Base-by-base conservation (phyloP, 2,888 invertebrate species). In the Melinopterus prodromus region DNA sequence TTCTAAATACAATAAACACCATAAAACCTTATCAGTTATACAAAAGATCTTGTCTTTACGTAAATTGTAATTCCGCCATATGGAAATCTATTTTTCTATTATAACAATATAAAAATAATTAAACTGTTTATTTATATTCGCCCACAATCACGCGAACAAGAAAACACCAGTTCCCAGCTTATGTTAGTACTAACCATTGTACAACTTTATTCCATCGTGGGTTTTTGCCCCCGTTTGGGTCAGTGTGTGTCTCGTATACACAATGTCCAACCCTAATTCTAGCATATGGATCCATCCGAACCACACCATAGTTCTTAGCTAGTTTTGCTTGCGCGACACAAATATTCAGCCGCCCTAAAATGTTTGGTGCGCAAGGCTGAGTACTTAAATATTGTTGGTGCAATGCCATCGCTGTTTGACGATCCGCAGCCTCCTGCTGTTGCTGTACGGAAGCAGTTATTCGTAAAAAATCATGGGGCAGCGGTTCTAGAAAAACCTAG, bases 121-220 rank as follows among this genome's bases (percentile, higher is more conserved):
- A 26, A 26, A 2, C 26, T 3, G 26, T 26, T 26, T 26, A 26
- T 26, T 26, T 26, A 26, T 26, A 26, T 26, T 26, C 26, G 3
- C 1, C 26, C 26, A 26, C 26, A 26, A 26, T 26, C 3, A 26
- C 26, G 6, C 4, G 12, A 6, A 1, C 36, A 37, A 14, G 14
- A 76, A 35, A 69, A 77, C 9, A 69, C 15, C 6, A 36, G 26
- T 74, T 26, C 26, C 26, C 26, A 26, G 26, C 26, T 26, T 26
- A 26, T 26, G 1, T 37, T 53, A 15, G 79, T 72, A 86, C 91
- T 89, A 90, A 97, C 96, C 96, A 96, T 87, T 97, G 96, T 84
- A 99, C 95, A 78, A 96, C 95, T 91, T 98, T 97, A 90, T 98
- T 98, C 99, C 99, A 99, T 82, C 95, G 92, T 4, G 99, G 99